A percentile compares a stretch with the other conserved stretches of the same genome.
Evolutionary conservation across 2,888 invertebrate species (phyloP).

Genomic region (Melipona bicolor): DNA sequence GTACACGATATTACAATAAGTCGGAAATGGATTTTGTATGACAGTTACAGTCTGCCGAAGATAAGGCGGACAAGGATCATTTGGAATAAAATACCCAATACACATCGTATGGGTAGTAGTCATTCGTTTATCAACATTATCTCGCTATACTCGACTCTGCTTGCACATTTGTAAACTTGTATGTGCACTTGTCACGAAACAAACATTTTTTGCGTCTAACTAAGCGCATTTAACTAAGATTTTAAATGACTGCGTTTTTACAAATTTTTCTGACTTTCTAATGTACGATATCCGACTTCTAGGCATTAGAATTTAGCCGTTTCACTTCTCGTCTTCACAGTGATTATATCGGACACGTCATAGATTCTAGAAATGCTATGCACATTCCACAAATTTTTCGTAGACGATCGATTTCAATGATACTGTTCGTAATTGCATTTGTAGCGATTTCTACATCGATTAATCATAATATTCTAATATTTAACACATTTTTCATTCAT

Average conservation of each 20-base stretch:
- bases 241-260: slow-evolving; percentile 60
- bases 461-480: slow-evolving; percentile 26
- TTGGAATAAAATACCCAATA: slow-evolving; percentile 62
- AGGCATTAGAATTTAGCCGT: slow-evolving; percentile 44
- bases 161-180: slow-evolving; percentile 68
- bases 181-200: slow-evolving; percentile 63
- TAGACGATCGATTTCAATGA: slow-evolving; percentile 57
- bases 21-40: slow-evolving; percentile 90
- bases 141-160: slow-evolving; percentile 64
- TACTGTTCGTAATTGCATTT: slow-evolving; percentile 39
- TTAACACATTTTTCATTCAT: slow-evolving; percentile 37
- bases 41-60: slow-evolving; percentile 82
- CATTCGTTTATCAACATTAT: slow-evolving; percentile 59
- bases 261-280: slow-evolving; percentile 52
- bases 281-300: slow-evolving; percentile 41
- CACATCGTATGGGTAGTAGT: slow-evolving; percentile 57
- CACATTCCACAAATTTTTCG: slow-evolving; percentile 70
- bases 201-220: slow-evolving; percentile 42
- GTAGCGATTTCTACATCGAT: slow-evolving; percentile 40
- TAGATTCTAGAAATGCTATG: slow-evolving; percentile 61
- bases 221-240: slow-evolving; percentile 37
- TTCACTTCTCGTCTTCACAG: slow-evolving; percentile 37
- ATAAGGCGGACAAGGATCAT: slow-evolving; percentile 74
- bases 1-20: slow-evolving; percentile 79
- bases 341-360: slow-evolving; percentile 48